Base-by-base conservation (phyloP, 2,888 invertebrate species). In the Cistogaster globosa region DNA sequence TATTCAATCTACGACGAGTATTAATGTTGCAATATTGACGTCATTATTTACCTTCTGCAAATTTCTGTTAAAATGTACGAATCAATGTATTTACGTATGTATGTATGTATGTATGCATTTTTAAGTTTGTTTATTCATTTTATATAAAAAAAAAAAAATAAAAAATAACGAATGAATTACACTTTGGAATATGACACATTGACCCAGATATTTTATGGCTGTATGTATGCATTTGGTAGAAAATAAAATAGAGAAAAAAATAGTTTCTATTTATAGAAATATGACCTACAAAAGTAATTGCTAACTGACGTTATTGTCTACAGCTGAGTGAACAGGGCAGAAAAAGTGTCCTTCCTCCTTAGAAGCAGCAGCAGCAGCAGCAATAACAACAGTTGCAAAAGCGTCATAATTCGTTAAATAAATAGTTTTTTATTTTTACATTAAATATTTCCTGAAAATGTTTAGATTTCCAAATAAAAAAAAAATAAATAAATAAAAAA, bases 41-140 rank as follows among this genome's bases (percentile, higher is more conserved):
- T 91, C 90, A 90, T 87, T 80, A 88, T 88, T 91, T 87, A 91
- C 91, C 90, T 91, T 90, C 91, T 88, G 87, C 86, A 18, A 69
- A 87, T 32, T 32, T 32, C 32, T 32, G 2, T 32, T 32, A 32
- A 26, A 26, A 26, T 26, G 26, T 26, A 26, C 26, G 4, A 2
- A 26, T 4, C 1, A 26, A 26, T 26, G 26, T 26, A 26, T 26
- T 1, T 26, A 26, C 26, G 4, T 26, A 26, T 26, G 26, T n/a
- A 32, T 32, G 32, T 32, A 2, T 63, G 45, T 14, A 57, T 36
- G 22, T 51, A 62, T 72, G n/a, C 14, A 42, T 65, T n/a, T 58
- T 36, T 67, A 57, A 20, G n/a, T 76, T 26, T 9, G 14, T 48
- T 12, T 42, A 63, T 16, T 4, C 26, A 38, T 20, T 36, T 18